Percentiles rank a stretch among this genome's conserved stretches.
These are phyloP conservation scores for Bellardia pandia DNA, from an alignment of 2,888 invertebrate genomes.

Conservation along the genomic window DNA sequence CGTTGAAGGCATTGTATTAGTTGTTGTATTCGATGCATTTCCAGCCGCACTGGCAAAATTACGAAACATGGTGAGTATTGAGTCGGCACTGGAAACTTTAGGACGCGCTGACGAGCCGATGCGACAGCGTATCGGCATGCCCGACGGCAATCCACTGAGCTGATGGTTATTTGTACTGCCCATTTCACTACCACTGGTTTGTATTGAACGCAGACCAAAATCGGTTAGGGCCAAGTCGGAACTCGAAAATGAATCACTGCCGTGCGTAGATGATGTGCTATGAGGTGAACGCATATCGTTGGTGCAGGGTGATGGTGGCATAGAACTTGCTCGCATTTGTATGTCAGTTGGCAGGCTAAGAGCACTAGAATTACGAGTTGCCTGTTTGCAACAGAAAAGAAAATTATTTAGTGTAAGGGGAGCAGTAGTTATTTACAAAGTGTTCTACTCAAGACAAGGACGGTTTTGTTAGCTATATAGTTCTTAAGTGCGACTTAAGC, in stretches of 20 bases:
- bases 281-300: slow-evolving; percentile 87
- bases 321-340: slow-evolving; percentile 83
- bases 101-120: slow-evolving; percentile 81
- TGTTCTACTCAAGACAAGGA: background rate
- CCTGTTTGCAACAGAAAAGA: slow-evolving; percentile 71
- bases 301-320: slow-evolving; percentile 88
- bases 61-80: slow-evolving; percentile 91
- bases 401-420: background rate
- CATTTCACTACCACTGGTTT: slow-evolving; percentile 73
- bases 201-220: slow-evolving; percentile 83
- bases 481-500: slow-evolving; percentile 21
- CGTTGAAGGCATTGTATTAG: slow-evolving; percentile 73
- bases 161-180: slow-evolving; percentile 80
- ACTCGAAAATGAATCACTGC: slow-evolving; percentile 91
- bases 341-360: slow-evolving; percentile 81
- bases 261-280: slow-evolving; percentile 90
- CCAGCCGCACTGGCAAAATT: slow-evolving; percentile 87
- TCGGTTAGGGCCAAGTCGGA: slow-evolving; percentile 88
- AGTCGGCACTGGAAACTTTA: slow-evolving; percentile 91
- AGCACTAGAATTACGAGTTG: slow-evolving; percentile 79
- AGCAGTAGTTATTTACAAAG: background rate
- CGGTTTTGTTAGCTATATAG: background rate
- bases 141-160: slow-evolving; percentile 61
- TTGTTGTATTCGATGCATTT: slow-evolving; percentile 74
- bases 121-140: slow-evolving; percentile 68